Evolutionary conservation across 2,888 invertebrate species (phyloP).

Genomic region (Thyatira batis): DNA sequence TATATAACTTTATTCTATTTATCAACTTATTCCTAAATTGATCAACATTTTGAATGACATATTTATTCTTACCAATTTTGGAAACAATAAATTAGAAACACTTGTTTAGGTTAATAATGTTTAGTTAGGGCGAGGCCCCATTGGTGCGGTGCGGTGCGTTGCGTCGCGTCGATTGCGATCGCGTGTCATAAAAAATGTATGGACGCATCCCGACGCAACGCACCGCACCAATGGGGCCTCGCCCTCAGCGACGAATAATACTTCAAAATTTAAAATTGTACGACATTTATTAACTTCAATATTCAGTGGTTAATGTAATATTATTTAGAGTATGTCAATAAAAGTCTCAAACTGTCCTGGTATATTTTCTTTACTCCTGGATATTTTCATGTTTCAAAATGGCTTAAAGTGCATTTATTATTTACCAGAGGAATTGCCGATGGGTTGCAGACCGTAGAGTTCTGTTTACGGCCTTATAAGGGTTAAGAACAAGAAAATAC

Average conservation of each 20-base stretch:
- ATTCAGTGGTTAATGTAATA: slow-evolving; percentile 41
- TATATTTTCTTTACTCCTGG: neutral
- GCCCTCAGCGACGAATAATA: neutral
- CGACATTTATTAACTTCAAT: slow-evolving; percentile 32
- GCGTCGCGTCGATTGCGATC: too few relatives aligned
- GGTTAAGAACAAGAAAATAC: neutral
- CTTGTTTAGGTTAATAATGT: neutral
- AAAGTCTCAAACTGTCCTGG: slow-evolving; percentile 57
- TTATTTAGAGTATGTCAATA: slow-evolving; percentile 61
- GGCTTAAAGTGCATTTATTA: too few relatives aligned
- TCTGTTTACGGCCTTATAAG: too few relatives aligned
- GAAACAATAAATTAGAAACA: neutral
- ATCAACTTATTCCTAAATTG: neutral
- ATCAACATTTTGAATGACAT: neutral
- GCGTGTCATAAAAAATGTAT: too few relatives aligned
- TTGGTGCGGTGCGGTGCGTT: too few relatives aligned
- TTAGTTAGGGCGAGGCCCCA: too few relatives aligned
- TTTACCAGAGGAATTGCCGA: too few relatives aligned
- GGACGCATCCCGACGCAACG: too few relatives aligned
- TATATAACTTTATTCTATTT: too few relatives aligned
- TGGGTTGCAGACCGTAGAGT: too few relatives aligned
- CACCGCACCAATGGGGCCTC: too few relatives aligned
- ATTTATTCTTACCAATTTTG: neutral
- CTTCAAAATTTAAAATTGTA: neutral
- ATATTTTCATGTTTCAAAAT: too few relatives aligned